A percentile compares a stretch with the other conserved stretches of the same genome.
Evolutionary conservation across 2,888 invertebrate genomes (phyloP).

Genomic region (Drosophila robusta): DNA sequence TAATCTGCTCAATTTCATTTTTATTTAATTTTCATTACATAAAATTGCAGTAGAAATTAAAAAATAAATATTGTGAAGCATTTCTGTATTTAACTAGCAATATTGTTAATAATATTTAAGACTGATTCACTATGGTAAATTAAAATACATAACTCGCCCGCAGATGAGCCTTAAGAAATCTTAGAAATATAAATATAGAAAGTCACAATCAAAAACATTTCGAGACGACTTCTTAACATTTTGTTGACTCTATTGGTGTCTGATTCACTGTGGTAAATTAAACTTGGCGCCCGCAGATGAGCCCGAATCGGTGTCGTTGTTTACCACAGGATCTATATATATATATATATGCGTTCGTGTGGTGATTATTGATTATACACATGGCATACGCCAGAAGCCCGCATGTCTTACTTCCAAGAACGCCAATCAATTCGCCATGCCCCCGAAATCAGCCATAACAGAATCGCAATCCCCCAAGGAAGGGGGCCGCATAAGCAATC

Average conservation of each 20-base stretch:
- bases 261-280: not conserved
- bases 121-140: too few relatives aligned
- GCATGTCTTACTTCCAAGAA: slow-evolving; percentile 30
- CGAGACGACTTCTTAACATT: not conserved
- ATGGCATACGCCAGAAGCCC: slow-evolving; percentile 18
- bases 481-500: not conserved
- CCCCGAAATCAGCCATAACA: slow-evolving; percentile 18
- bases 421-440: slow-evolving; percentile 16
- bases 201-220: not conserved
- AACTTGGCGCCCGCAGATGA: slow-evolving; percentile 33
- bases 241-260: too few relatives aligned
- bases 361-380: slow-evolving; percentile 7
- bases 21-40: too few relatives aligned
- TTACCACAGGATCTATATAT: slow-evolving; percentile 36
- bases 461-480: slow-evolving; percentile 10
- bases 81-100: not conserved
- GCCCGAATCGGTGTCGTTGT: slow-evolving; percentile 4
- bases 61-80: not conserved
- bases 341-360: slow-evolving; percentile 2
- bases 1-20: too few relatives aligned
- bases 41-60: too few relatives aligned
- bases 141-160: too few relatives aligned
- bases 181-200: too few relatives aligned
- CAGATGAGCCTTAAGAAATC: too few relatives aligned
- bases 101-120: too few relatives aligned